Evolutionary conservation across 2,113 vertebrate genomes (phyloP).

Genomic region (Hystrix brachyura): DNA sequence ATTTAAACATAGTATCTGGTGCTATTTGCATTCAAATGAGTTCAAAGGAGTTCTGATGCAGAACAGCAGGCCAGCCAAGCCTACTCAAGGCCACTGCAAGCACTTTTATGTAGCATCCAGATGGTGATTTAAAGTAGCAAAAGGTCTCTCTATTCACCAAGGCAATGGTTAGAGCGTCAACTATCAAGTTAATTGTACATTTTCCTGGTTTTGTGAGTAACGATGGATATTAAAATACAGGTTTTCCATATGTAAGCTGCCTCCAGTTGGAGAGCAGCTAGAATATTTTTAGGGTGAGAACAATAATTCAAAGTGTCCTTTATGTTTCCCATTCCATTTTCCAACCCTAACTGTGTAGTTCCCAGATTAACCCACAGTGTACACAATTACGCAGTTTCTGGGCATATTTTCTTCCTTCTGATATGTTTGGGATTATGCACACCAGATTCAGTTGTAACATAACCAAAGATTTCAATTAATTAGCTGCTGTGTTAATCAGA

Average conservation of each 20-base stretch:
- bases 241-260: constrained; percentile 49
- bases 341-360: neutral
- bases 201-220: constrained; percentile 68
- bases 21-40: neutral
- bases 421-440: neutral
- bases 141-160: constrained; percentile 49
- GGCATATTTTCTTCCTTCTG: neutral
- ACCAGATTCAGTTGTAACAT: neutral
- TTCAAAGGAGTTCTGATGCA: neutral
- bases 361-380: neutral
- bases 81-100: neutral
- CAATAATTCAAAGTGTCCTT: constrained; percentile 64
- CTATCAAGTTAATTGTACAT: constrained; percentile 68
- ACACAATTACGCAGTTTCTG: neutral
- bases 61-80: neutral
- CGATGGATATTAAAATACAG: constrained; percentile 66
- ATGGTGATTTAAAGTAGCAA: constrained; percentile 48
- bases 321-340: neutral
- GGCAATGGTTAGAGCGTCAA: constrained; percentile 46
- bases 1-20: neutral
- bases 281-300: constrained; percentile 41
- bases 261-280: neutral
- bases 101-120: constrained; percentile 29
- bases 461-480: constrained; percentile 50
- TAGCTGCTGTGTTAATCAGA: constrained; percentile 45